Evolutionary conservation across 2,797 vertebrate genomes (phyloP).

Genomic region (Cyprinella venusta): DNA sequence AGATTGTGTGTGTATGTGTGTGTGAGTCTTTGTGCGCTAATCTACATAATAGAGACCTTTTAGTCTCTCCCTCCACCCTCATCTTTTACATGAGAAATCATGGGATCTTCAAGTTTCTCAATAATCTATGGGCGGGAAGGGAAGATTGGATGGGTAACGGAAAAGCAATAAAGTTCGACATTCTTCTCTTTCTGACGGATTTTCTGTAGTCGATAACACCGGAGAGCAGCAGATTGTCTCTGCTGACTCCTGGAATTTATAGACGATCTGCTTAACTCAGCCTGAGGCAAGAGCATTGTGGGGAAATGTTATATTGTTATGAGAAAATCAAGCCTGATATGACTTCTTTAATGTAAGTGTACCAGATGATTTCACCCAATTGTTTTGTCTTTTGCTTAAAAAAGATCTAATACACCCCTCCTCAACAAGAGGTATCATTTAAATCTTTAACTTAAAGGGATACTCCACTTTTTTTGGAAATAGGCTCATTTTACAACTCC

Average conservation of each 20-base stretch:
- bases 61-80: neutral
- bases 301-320: too few relatives aligned
- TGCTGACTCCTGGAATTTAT: conserved; percentile 21
- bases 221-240: conserved; percentile 23
- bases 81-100: conserved; percentile 1
- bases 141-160: conserved; percentile 30
- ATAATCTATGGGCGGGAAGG: neutral
- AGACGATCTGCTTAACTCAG: neutral
- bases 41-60: conserved; percentile 10
- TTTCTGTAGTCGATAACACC: conserved; percentile 23
- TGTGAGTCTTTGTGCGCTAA: neutral
- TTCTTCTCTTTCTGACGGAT: conserved; percentile 13
- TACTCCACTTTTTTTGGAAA: too few relatives aligned
- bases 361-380: neutral
- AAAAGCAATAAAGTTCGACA: conserved; percentile 40
- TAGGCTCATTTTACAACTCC: too few relatives aligned
- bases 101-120: conserved; percentile 6
- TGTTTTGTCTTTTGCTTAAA: neutral
- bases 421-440: neutral
- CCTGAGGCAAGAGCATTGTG: too few relatives aligned
- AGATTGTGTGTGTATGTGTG: neutral
- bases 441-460: neutral
- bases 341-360: too few relatives aligned
- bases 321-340: too few relatives aligned
- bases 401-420: too few relatives aligned